A percentile compares a stretch with the other conserved stretches of the same genome.
Conservation (phyloP, 1,140 invertebrate genomes). For the Aphidius gifuensis region DNA sequence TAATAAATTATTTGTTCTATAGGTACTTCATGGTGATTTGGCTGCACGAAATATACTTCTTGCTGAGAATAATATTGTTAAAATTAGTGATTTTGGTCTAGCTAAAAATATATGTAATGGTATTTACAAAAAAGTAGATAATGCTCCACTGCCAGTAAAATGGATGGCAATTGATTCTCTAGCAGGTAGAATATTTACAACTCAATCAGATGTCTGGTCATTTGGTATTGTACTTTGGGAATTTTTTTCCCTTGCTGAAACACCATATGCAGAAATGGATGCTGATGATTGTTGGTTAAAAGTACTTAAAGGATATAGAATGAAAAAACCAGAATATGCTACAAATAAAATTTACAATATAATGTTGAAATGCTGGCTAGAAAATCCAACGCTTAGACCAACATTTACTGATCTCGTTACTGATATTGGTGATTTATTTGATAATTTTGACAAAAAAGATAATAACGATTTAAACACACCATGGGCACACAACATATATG, state of each 20-base stretch:
- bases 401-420: conserved; percentile 74
- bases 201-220: conserved; percentile 89
- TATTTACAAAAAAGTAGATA: conserved; percentile 89
- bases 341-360: conserved; percentile 75
- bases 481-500: too few relatives aligned
- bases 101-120: conserved; percentile 88
- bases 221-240: conserved; percentile 94
- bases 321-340: conserved; percentile 80
- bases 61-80: conserved; percentile 82
- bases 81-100: conserved; percentile 97
- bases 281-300: conserved; percentile 71
- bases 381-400: conserved; percentile 73
- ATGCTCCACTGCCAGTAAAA: conserved; percentile 75
- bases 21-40: conserved; percentile 91
- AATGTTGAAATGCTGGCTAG: conserved; percentile 83
- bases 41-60: conserved; percentile 95
- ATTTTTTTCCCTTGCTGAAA: conserved; percentile 83
- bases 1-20: background rate
- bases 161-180: conserved; percentile 84
- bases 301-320: conserved; percentile 78
- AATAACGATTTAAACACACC: conserved; percentile 82
- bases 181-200: conserved; percentile 75
- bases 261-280: conserved; percentile 83
- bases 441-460: conserved; percentile 78
- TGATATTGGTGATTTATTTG: conserved; percentile 72